Conservation (phyloP, 30 jellyfish, hydroid and myxozoan genomes). For the Chrysaora quinquecirrha region DNA sequence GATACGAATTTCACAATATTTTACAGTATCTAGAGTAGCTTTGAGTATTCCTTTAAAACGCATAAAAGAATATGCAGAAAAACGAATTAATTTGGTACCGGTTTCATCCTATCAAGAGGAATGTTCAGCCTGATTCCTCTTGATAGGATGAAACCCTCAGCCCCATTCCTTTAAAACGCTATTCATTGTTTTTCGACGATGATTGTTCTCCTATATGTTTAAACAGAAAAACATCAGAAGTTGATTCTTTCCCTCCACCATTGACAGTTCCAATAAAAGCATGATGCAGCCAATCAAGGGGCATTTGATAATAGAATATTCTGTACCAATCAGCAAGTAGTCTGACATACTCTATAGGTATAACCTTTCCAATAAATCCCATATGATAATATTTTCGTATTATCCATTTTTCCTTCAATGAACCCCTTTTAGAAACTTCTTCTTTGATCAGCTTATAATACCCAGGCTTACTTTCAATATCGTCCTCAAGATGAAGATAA, state of each 20-base stretch:
- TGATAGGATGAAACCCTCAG: no score
- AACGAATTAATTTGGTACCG: no score
- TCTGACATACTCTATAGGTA: neutral
- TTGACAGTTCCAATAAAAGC: neutral
- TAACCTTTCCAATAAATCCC: neutral
- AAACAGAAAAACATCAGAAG: neutral
- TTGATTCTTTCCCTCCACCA: neutral
- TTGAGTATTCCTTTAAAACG: no score
- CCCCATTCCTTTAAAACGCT: neutral
- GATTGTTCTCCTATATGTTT: neutral
- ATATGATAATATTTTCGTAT: neutral
- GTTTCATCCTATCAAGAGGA: no score
- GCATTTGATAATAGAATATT: neutral
- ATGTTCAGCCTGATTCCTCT: no score
- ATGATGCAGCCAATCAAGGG: neutral
- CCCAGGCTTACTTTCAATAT: conserved; percentile 17
- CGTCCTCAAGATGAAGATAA: conserved; percentile 70
- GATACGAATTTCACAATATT: no score
- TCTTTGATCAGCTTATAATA: conserved; percentile 2
- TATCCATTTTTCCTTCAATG: neutral
- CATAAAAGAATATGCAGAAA: no score
- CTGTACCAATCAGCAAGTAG: neutral
- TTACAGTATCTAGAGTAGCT: no score
- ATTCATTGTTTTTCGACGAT: neutral
- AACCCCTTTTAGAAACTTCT: neutral